These are phyloP conservation scores for Pristionchus maxplancki DNA, from an alignment of 2,888 invertebrate genomes.

Conservation along the genomic window DNA sequence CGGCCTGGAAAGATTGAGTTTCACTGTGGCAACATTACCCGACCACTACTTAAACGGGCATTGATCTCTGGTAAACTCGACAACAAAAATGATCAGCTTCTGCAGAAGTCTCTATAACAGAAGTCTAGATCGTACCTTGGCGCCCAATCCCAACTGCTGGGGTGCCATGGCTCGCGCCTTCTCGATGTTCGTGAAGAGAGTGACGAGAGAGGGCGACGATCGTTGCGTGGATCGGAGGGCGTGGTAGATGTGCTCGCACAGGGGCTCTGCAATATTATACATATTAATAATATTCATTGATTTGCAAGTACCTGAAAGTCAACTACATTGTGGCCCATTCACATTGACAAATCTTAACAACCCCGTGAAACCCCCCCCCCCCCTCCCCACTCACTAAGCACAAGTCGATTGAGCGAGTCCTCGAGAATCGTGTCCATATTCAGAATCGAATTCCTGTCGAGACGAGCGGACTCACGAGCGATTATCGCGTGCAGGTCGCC, in stretches of 20 bases:
- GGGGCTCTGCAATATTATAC: constrained; percentile 21
- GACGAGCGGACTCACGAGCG: constrained; percentile 88
- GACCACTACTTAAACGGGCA: too few species aligned
- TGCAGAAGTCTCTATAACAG: too few species aligned
- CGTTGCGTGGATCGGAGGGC: constrained; percentile 79
- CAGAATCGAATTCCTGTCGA: constrained; percentile 92
- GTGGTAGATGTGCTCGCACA: constrained; percentile 49
- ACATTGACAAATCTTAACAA: too few species aligned
- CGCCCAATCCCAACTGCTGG: constrained; percentile 79
- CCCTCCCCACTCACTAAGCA: constrained; percentile 81
- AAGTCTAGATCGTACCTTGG: too few species aligned
- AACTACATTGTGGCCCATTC: neutral
- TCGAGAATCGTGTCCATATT: constrained; percentile 96
- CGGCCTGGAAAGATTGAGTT: neutral
- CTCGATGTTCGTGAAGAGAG: constrained; percentile 79
- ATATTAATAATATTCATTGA: neutral
- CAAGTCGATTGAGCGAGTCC: constrained; percentile 92
- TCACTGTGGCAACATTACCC: neutral
- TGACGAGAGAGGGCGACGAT: constrained; percentile 78
- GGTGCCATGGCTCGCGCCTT: constrained; percentile 79
- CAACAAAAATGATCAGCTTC: too few species aligned
- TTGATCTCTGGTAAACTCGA: too few species aligned
- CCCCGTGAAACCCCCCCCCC: neutral
- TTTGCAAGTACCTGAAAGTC: too few species aligned
- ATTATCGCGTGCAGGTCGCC: constrained; percentile 90